A percentile compares a stretch with the other conserved stretches of the same genome.
Conservation (phyloP, 2,797 vertebrate species). For the Sebastolobus altivelis region DNA sequence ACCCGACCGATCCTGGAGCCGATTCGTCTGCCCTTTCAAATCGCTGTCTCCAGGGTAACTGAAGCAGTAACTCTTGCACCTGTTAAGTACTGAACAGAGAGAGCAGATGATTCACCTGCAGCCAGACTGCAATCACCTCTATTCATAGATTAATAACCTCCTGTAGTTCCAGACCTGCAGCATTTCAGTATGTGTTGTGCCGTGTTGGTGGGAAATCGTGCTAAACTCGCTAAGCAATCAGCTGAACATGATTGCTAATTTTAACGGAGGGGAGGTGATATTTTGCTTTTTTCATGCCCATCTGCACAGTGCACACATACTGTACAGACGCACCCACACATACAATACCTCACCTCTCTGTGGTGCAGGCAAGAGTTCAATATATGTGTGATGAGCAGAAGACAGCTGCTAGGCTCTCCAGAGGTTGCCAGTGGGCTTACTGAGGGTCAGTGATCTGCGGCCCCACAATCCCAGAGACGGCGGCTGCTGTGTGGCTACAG, state of each 20-base stretch:
- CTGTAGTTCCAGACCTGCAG: conserved; percentile 36
- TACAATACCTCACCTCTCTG: background rate
- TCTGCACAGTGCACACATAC: conserved; percentile 6
- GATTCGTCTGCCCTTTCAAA: conserved; percentile 69
- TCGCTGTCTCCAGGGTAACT: conserved; percentile 78
- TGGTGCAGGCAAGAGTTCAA: conserved; percentile 19
- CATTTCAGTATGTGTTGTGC: conserved; percentile 31
- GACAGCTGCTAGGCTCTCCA: conserved; percentile 4
- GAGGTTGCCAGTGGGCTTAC: conserved; percentile 29
- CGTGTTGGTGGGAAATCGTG: conserved; percentile 2
- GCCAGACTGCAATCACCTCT: conserved; percentile 63
- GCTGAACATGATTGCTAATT: conserved; percentile 39
- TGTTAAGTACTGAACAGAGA: conserved; percentile 60
- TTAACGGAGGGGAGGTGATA: background rate
- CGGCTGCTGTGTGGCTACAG: conserved; percentile 42
- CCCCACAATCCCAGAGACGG: conserved; percentile 39
- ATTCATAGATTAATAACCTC: conserved; percentile 71
- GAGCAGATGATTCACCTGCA: conserved; percentile 68
- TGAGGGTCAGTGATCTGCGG: conserved; percentile 57
- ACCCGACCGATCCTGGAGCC: conserved; percentile 37
- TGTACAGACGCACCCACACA: background rate
- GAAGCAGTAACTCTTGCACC: conserved; percentile 59
- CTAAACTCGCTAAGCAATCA: conserved; percentile 52
- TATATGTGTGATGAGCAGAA: conserved; percentile 14
- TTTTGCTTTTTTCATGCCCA: conserved; percentile 29